Evolutionary conservation across 2,113 vertebrate species (phyloP), one percentile per base, ranked within the genome.

Genomic region (Enhydra lutris): DNA sequence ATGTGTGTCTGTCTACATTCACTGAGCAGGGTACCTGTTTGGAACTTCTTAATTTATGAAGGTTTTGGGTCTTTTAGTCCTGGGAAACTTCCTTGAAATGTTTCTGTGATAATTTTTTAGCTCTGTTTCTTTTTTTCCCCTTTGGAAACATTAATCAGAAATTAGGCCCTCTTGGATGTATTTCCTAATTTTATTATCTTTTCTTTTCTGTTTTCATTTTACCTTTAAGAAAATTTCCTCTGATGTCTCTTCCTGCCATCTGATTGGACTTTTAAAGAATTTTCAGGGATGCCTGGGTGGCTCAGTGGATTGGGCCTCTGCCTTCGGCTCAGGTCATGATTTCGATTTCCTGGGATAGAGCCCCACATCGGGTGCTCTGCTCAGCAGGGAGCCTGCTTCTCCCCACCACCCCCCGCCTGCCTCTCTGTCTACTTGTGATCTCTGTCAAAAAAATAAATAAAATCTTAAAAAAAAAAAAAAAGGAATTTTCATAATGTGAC

Each of bases 161-260:
- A 13, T 71, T 67, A 7, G 45, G 42, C 61, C 7, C n/a, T 59
- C 50, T 31, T 71, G 34, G 47, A 55, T 21, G 5, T 71, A 81
- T 9, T 71, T 13, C 88, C 71, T 84, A 71, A 67, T 69, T 79
- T 73, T 91, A 69, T 21, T 69, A 69, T 13, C 4, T 92, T 94
- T 73, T 84, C 15, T 63, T 94, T 73, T 84, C 20, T 63, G 3
- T 65, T 84, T 91, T 91, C 9, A 78, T 78, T 78, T 31, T 65
- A n/a, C 78, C 95, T 76, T 74, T 34, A 81, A n/a, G 29, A 52
- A 88, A 81, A 85, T 92, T 83, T 95, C 86, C 82, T 90, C 24
- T 57, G 11, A 85, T 73, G 90, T 92, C 76, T 73, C 24, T 82
- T 96, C 23, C 29, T 73, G 18, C 23, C 5, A 36, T 89, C 59